Evolutionary conservation across 2,113 vertebrate genomes (phyloP).

Genomic region (Nothocercus julius): DNA sequence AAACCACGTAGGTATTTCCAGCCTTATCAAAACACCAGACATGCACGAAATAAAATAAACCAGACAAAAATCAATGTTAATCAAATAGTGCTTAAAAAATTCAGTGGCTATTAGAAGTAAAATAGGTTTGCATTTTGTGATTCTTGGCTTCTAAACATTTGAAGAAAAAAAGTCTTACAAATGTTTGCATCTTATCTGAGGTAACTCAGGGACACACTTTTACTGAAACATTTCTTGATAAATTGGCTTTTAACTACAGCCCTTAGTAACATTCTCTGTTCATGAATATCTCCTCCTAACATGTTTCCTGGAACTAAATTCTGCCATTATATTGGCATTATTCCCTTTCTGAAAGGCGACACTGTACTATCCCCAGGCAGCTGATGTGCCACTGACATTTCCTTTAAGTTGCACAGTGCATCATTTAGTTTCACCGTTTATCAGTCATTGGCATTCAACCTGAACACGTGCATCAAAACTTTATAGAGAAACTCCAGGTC

Average conservation of each 20-base stretch:
- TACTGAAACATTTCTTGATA: background rate
- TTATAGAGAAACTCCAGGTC: background rate
- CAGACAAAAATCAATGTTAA: background rate
- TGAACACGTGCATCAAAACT: background rate
- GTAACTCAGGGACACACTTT: background rate
- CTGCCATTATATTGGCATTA: background rate
- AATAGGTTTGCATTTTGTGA: background rate
- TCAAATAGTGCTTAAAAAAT: background rate
- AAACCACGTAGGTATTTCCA: background rate
- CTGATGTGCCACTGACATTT: background rate
- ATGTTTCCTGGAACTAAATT: background rate
- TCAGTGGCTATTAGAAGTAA: background rate
- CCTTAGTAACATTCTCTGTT: background rate
- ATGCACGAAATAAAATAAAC: background rate
- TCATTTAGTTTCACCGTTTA: background rate
- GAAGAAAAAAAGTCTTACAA: background rate
- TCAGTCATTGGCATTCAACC: background rate
- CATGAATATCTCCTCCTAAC: background rate
- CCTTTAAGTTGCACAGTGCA: background rate
- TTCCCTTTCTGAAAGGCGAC: background rate
- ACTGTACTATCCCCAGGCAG: background rate
- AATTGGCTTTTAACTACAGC: background rate
- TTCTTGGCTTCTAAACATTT: background rate
- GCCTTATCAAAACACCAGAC: background rate
- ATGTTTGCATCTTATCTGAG: background rate